Conservation (phyloP, 2,113 vertebrate genomes). For the Hippocampus comes region DNA sequence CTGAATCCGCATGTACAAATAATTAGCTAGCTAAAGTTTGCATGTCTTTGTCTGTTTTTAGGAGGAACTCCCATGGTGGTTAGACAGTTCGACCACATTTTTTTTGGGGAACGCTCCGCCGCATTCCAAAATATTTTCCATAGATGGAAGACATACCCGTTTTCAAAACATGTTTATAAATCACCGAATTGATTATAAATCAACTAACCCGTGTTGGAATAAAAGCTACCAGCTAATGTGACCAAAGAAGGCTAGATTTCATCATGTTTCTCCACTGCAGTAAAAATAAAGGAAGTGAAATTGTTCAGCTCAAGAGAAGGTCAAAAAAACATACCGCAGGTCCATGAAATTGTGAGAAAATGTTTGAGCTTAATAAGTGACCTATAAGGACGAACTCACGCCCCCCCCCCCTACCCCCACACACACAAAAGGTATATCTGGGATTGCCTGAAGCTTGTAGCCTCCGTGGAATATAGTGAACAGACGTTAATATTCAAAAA, state of each 20-base stretch:
- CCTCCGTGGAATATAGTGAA: slow-evolving; percentile 22
- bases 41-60: background rate
- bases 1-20: no score
- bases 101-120: background rate
- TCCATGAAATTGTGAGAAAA: slow-evolving; percentile 25
- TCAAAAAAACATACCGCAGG: slow-evolving; percentile 2
- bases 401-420: background rate
- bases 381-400: background rate
- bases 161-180: background rate
- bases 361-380: background rate
- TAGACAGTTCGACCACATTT: background rate
- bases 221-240: background rate
- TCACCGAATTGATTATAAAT: background rate
- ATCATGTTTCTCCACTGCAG: background rate
- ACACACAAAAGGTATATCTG: slow-evolving; percentile 34
- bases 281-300: slow-evolving; percentile 13
- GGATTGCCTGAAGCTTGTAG: slow-evolving; percentile 23
- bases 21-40: no score
- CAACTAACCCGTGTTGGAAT: background rate
- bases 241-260: background rate
- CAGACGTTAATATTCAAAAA: slow-evolving; percentile 18
- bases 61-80: background rate
- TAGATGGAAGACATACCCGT: background rate
- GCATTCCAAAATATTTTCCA: no score
- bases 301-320: slow-evolving; percentile 24